Percentiles rank a stretch among this genome's conserved stretches.
These are phyloP conservation scores for Phorcus lineatus DNA, from an alignment of 2,888 invertebrate species.

Conservation along the genomic window DNA sequence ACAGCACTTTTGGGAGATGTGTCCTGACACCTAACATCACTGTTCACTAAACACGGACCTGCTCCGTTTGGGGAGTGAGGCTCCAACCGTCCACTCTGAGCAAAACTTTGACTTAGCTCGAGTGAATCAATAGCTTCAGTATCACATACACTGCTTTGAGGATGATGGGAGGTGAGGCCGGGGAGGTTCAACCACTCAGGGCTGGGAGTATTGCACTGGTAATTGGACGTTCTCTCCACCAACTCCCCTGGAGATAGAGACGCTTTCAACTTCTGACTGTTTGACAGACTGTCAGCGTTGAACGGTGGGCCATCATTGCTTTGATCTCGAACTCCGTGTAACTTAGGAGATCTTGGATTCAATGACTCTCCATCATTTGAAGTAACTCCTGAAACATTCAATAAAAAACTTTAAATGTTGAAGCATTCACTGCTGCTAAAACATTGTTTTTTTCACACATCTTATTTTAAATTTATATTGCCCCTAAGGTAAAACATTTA, in stretches of 20 bases:
- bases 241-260: neutral
- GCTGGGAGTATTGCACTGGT: constrained; percentile 21
- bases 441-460: too few species aligned
- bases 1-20: constrained; percentile 17
- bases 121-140: neutral
- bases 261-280: neutral
- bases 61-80: neutral
- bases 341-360: neutral
- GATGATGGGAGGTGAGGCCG: constrained; percentile 28
- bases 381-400: neutral
- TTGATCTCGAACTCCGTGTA: neutral
- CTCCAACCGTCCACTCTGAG: constrained; percentile 9
- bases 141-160: constrained; percentile 20
- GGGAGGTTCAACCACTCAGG: constrained; percentile 36
- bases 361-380: constrained; percentile 2
- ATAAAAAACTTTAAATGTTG: too few species aligned
- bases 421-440: too few species aligned
- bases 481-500: too few species aligned
- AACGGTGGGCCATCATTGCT: neutral
- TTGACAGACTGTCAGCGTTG: neutral
- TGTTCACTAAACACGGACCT: neutral
- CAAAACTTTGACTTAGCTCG: constrained; percentile 9
- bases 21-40: neutral
- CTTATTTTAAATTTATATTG: too few species aligned
- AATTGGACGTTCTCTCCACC: constrained; percentile 9